Evolutionary conservation across 1,140 invertebrate genomes (phyloP).

Genomic region (Platorchestia sp.): DNA sequence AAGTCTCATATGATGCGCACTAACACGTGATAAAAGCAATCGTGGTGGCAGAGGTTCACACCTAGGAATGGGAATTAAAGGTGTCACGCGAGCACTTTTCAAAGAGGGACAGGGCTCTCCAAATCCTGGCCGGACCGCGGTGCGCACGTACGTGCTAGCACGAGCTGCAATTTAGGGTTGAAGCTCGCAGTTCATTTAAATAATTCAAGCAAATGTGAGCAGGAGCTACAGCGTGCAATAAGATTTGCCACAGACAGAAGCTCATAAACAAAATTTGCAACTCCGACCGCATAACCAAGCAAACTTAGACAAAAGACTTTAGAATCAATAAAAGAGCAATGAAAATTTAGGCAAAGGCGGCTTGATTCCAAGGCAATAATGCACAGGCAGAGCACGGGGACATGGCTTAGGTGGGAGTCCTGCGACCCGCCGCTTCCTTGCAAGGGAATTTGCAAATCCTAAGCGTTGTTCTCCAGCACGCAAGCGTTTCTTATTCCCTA

Average conservation of each 20-base stretch:
- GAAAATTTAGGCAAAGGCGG: neutral
- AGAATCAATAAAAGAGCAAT: neutral
- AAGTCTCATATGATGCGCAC: neutral
- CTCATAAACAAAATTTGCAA: neutral
- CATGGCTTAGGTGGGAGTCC: constrained; percentile 1
- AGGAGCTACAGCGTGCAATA: neutral
- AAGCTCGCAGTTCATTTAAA: constrained; percentile 17
- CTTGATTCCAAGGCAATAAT: constrained; percentile 10
- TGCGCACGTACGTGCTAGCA: neutral
- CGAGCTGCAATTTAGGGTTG: neutral
- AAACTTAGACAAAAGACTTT: neutral
- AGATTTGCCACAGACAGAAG: neutral
- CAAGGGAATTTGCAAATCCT: constrained; percentile 38
- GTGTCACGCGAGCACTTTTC: neutral
- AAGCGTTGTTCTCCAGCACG: neutral
- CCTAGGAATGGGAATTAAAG: neutral
- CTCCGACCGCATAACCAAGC: neutral
- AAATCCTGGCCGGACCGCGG: neutral
- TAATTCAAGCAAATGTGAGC: constrained; percentile 31
- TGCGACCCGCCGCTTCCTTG: constrained; percentile 14
- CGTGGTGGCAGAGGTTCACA: neutral
- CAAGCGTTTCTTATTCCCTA: constrained; percentile 50
- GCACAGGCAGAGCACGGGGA: neutral
- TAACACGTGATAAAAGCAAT: neutral
- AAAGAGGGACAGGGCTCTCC: neutral